Conservation (phyloP, 2,797 vertebrate species). For the Tokudaia muenninki region DNA sequence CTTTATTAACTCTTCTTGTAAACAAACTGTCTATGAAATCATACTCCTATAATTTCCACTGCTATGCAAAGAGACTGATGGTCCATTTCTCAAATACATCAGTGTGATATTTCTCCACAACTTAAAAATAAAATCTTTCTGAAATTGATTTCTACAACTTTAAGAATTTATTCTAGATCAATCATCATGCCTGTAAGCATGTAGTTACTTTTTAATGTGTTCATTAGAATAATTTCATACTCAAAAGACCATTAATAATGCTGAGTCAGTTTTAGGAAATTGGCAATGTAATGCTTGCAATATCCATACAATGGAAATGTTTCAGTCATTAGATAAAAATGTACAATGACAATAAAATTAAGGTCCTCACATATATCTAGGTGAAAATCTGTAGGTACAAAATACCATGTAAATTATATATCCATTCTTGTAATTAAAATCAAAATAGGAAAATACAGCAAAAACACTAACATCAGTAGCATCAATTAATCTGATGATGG, state of each 20-base stretch:
- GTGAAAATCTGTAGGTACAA: not conserved
- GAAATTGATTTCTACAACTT: not conserved
- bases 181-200: not conserved
- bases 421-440: constrained; percentile 18
- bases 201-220: not conserved
- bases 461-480: not conserved
- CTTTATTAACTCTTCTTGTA: constrained; percentile 19
- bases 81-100: not conserved
- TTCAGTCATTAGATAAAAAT: not conserved
- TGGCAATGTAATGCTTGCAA: not conserved
- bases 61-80: constrained; percentile 2
- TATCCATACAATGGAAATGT: not conserved
- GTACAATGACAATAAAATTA: not conserved
- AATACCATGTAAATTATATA: not conserved
- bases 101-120: not conserved
- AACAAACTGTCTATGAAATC: constrained; percentile 30
- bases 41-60: not conserved
- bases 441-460: not conserved
- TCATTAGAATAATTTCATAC: constrained; percentile 41
- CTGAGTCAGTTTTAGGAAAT: not conserved
- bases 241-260: not conserved
- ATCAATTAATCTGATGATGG: not conserved
- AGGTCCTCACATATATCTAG: not conserved
- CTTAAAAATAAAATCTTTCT: not conserved
- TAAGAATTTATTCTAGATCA: constrained; percentile 17